Conservation (phyloP, 1,140 invertebrate species). For the Chymomyza costata region DNA sequence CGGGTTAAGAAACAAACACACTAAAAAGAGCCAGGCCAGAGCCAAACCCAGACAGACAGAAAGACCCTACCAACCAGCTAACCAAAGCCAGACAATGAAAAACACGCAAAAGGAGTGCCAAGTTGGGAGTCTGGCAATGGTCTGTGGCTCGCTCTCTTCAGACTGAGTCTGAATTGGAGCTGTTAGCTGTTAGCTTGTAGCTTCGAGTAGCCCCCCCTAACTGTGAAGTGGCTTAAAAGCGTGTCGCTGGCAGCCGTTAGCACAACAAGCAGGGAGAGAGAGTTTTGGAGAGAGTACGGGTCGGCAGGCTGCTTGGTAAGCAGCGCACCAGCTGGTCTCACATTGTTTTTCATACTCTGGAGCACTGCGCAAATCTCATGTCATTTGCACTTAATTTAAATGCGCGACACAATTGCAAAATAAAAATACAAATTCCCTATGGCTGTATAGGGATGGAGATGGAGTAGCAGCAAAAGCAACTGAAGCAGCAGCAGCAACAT, state of each 20-base stretch:
- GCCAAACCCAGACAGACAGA: constrained; percentile 25
- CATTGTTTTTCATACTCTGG: constrained; percentile 30
- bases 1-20: constrained; percentile 12
- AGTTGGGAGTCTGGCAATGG: not conserved
- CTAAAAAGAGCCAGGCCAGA: not conserved
- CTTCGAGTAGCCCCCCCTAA: no score
- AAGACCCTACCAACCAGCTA: constrained; percentile 1
- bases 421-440: constrained; percentile 34
- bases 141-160: no score
- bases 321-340: constrained; percentile 31
- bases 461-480: no score
- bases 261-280: constrained; percentile 17
- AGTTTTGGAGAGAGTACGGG: not conserved
- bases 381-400: constrained; percentile 75
- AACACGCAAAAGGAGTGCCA: constrained; percentile 67
- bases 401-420: constrained; percentile 73
- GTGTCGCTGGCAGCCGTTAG: constrained; percentile 24
- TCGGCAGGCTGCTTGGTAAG: not conserved
- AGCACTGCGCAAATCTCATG: constrained; percentile 57
- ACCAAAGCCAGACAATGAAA: constrained; percentile 40
- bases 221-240: constrained; percentile 65
- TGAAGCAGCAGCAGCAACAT: constrained; percentile 9
- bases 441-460: no score
- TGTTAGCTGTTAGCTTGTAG: no score
- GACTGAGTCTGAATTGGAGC: no score